Conservation (phyloP, 64 coral and sea anemone genomes). For the Orbicella faveolata region DNA sequence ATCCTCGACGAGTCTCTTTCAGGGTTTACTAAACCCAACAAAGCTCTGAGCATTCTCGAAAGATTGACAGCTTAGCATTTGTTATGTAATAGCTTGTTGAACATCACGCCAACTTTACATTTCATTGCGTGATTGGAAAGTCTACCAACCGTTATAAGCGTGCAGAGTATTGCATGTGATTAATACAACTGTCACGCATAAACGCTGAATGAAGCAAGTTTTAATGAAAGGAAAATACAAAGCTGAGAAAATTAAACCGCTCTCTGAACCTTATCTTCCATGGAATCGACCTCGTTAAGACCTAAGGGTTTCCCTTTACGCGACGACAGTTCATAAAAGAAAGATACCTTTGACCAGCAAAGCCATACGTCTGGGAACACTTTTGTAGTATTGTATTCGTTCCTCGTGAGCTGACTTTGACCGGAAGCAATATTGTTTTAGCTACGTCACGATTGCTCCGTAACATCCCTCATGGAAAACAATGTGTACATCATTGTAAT, state of each 20-base stretch:
- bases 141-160: neutral
- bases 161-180: neutral
- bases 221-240: neutral
- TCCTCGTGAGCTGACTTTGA: neutral
- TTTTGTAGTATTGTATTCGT: neutral
- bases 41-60: neutral
- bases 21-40: neutral
- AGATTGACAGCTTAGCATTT: neutral
- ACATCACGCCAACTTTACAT: neutral
- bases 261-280: neutral
- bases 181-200: neutral
- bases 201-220: neutral
- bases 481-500: too few relatives aligned
- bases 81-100: neutral
- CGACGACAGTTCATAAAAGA: neutral
- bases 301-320: neutral
- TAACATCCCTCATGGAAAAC: too few relatives aligned
- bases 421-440: conserved; percentile 39
- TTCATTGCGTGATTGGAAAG: neutral
- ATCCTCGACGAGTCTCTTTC: neutral
- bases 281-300: conserved; percentile 18
- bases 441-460: too few relatives aligned
- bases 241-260: neutral
- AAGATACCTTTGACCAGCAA: neutral
- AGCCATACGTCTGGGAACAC: neutral